phyloP scores from a whole-genome alignment of 2,797 vertebrate genomes.

The Apodemus agrarius region DNA sequence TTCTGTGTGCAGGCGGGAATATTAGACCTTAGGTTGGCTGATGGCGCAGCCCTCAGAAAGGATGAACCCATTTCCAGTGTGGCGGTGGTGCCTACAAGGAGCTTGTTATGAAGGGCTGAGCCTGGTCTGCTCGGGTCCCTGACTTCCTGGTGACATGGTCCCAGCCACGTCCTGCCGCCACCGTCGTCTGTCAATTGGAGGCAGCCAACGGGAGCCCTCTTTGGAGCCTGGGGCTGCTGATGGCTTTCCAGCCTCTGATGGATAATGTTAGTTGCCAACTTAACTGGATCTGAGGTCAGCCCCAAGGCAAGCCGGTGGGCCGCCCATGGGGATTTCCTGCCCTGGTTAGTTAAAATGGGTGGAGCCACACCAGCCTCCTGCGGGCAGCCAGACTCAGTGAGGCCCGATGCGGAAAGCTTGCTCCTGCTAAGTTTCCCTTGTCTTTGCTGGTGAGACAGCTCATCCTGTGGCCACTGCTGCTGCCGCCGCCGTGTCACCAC shows the following conservation, averaged over 20 bases:
- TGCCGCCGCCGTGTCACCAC: no score
- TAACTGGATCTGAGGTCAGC: neutral
- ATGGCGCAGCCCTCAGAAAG: no score
- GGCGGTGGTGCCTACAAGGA: neutral
- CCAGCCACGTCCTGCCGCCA: neutral
- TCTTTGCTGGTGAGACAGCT: neutral
- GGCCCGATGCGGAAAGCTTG: neutral
- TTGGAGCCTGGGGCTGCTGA: neutral
- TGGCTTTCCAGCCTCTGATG: neutral
- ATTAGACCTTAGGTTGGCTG: neutral
- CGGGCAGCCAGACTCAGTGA: neutral
- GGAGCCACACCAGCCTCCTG: neutral
- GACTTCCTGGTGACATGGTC: neutral
- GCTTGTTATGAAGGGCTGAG: neutral
- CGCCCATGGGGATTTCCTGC: neutral
- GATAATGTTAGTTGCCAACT: neutral
- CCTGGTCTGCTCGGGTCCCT: neutral
- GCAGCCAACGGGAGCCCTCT: neutral
- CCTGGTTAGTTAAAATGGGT: neutral
- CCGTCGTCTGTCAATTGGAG: neutral
- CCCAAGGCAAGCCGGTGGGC: neutral
- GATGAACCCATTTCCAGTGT: neutral
- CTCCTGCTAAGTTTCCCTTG: neutral
- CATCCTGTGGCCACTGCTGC: neutral
- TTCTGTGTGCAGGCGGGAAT: neutral